Base-by-base conservation (phyloP, 1,140 invertebrate species). In the Caenorhabditis latens region DNA sequence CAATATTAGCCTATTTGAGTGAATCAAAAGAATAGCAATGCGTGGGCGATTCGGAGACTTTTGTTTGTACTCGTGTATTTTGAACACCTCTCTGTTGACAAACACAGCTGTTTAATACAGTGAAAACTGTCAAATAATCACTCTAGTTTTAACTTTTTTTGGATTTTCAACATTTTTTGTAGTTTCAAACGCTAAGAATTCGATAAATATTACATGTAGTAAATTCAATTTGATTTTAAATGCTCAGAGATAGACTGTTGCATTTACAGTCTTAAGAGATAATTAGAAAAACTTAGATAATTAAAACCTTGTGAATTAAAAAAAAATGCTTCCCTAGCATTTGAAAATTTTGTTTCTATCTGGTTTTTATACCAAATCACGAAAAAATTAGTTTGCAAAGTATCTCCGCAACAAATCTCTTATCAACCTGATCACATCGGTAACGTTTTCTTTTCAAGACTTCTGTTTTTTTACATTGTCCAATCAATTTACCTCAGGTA, bases 11-110 rank as follows among this genome's bases (percentile, higher is more conserved):
- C 21, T 63, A 32, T 16, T 71, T 11, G 14, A 46, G 6, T 2
- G 14, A 43, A 71, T 19, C 32, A 61, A n/a, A 19, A 61, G 21
- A 19, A 40, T 65, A 3, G 7, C 13, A 1, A 0, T 50, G 46
- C 71, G 71, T 79, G n/a, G 71, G 71, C 6, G 46, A 19, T 40
- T 65, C 40, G 24, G 32, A 14, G 40, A 67, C n/a, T 71, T 71
- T 71, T 71, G 65, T 71, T 71, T 43, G 65, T 46, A 48, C 65
- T 46, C 65, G 65, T 71, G 65, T 46, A 71, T 71, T 71, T 46
- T 71, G 65, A 71, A 71, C 14, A 46, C 65, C 65, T 46, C 42
- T 11, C 16, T 5, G 42, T 46, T 16, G 16, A 71, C 65, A 71
- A 71, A 71, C n/a, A 71, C 65, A 71, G 65, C 42, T 71, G 61